phyloP scores from a whole-genome alignment of 35 echinoderm and acorn worm genomes.

The Acanthaster planci region DNA sequence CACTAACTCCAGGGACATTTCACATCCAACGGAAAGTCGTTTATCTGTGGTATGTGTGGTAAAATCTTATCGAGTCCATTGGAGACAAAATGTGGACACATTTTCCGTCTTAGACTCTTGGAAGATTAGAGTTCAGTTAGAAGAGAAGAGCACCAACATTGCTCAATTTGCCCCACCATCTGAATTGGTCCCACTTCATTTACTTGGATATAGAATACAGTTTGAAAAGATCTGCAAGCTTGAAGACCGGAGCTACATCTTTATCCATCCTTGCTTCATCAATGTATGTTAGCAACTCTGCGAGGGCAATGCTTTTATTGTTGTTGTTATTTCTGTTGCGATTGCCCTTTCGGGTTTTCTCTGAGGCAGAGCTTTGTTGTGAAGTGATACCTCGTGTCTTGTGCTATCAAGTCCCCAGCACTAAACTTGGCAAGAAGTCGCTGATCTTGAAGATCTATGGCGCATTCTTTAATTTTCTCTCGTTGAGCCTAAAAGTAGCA shows the following conservation, averaged over 20 bases:
- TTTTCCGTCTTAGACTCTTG: too few relatives aligned
- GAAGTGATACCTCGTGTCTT: constrained; percentile 40
- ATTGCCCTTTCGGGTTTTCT: neutral
- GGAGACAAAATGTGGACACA: too few relatives aligned
- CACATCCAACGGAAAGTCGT: too few relatives aligned
- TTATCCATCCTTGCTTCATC: constrained; percentile 38
- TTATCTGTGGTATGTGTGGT: too few relatives aligned
- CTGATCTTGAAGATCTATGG: neutral
- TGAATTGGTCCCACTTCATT: too few relatives aligned
- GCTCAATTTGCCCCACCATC: too few relatives aligned
- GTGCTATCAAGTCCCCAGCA: constrained; percentile 43
- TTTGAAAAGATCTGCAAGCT: constrained; percentile 27
- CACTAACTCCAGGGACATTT: too few relatives aligned
- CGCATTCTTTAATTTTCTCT: neutral
- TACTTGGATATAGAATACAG: too few relatives aligned
- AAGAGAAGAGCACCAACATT: too few relatives aligned
- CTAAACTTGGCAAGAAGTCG: constrained; percentile 2
- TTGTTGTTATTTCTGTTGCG: neutral
- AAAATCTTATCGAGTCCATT: too few relatives aligned
- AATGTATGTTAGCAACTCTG: constrained; percentile 60
- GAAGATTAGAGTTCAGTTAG: too few relatives aligned
- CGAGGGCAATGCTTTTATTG: constrained; percentile 48
- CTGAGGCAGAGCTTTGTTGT: constrained; percentile 17
- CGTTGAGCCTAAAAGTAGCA: neutral
- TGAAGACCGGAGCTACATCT: constrained; percentile 43